A percentile compares a stretch with the other conserved stretches of the same genome.
Evolutionary conservation across 2,888 invertebrate genomes (phyloP).

Genomic region (Bibio marci): DNA sequence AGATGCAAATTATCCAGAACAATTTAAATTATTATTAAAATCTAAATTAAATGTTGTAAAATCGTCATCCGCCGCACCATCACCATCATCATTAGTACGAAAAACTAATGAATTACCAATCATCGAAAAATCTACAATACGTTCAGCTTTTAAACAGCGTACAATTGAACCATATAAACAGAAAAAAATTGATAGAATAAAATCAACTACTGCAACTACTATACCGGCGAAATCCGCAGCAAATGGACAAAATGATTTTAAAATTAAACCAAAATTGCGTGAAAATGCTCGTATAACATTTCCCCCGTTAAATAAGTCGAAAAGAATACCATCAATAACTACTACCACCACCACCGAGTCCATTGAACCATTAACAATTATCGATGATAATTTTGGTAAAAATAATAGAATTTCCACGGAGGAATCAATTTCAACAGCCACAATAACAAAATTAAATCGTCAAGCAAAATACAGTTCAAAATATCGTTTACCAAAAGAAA

Average conservation of each 20-base stretch:
- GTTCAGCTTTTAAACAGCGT: constrained; percentile 1
- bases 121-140: neutral
- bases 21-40: constrained; percentile 45
- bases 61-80: constrained; percentile 1
- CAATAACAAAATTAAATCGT: too few species aligned
- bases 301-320: too few species aligned
- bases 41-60: constrained; percentile 24
- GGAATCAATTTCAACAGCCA: too few species aligned
- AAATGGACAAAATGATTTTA: too few species aligned
- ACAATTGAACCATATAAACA: constrained; percentile 3
- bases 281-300: too few species aligned
- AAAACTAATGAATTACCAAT: constrained; percentile 2
- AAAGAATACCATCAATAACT: too few species aligned
- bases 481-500: too few species aligned
- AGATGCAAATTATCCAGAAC: constrained; percentile 48
- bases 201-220: neutral
- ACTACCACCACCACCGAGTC: too few species aligned
- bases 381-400: too few species aligned
- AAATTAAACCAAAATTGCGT: neutral
- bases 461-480: too few species aligned
- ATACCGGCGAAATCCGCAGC: neutral
- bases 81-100: constrained; percentile 2
- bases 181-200: constrained; percentile 4
- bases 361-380: too few species aligned
- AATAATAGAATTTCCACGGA: too few species aligned